phyloP scores from a whole-genome alignment of 2,888 invertebrate genomes.

The Rhamphomyia laevipes region DNA sequence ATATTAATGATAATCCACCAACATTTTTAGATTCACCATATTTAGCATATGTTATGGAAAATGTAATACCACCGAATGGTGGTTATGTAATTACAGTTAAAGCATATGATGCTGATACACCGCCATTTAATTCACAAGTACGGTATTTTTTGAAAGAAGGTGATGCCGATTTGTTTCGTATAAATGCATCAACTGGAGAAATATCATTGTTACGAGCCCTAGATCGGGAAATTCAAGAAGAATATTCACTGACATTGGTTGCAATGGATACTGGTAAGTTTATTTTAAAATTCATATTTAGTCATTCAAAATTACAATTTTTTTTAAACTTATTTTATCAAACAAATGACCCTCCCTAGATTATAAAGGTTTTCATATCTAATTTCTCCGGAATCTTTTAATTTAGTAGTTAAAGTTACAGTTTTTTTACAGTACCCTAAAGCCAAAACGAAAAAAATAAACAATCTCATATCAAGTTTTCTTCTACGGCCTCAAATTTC shows the following conservation, averaged over 20 bases:
- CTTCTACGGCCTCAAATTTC: too few relatives aligned
- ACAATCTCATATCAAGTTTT: too few relatives aligned
- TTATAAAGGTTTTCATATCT: slow-evolving; percentile 9
- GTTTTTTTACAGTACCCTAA: too few relatives aligned
- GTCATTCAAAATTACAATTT: slow-evolving; percentile 14
- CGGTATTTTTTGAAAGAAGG: slow-evolving; percentile 90
- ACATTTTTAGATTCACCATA: slow-evolving; percentile 92
- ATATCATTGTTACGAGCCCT: slow-evolving; percentile 71
- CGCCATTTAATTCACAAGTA: slow-evolving; percentile 80
- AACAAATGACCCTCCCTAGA: slow-evolving; percentile 9
- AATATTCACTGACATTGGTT: slow-evolving; percentile 74
- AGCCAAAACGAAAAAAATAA: not conserved
- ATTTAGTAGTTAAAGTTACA: not conserved
- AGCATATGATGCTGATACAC: slow-evolving; percentile 84
- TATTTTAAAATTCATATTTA: slow-evolving; percentile 7
- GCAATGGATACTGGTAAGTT: slow-evolving; percentile 88
- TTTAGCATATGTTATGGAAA: slow-evolving; percentile 86
- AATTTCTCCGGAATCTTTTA: too few relatives aligned
- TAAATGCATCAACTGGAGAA: slow-evolving; percentile 85
- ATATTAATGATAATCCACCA: slow-evolving; percentile 90
- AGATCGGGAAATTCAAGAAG: slow-evolving; percentile 73
- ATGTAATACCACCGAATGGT: slow-evolving; percentile 66
- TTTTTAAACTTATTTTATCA: slow-evolving; percentile 8
- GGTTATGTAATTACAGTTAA: slow-evolving; percentile 73
- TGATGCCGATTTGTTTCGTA: slow-evolving; percentile 79